Conservation (phyloP, 2,888 invertebrate species). For the Polyommatus iphigenia region DNA sequence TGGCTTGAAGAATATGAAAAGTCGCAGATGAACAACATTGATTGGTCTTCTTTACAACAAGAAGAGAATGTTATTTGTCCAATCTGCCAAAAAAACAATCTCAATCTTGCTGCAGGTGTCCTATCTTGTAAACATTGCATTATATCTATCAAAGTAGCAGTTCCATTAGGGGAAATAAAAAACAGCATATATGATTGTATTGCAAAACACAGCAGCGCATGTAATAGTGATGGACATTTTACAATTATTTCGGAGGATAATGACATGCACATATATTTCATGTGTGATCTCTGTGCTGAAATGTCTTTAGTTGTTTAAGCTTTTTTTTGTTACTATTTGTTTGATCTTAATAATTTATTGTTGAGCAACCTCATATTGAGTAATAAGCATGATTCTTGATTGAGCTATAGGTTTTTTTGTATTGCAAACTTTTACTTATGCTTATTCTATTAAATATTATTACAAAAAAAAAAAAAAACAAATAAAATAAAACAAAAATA, state of each 20-base stretch:
- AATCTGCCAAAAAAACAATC: conserved; percentile 69
- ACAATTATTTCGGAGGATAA: conserved; percentile 53
- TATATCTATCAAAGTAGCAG: conserved; percentile 52
- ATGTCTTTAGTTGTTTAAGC: conserved; percentile 56
- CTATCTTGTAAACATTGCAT: conserved; percentile 63
- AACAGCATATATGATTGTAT: conserved; percentile 51
- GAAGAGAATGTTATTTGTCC: conserved; percentile 74
- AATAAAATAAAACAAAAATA: conserved; percentile 19
- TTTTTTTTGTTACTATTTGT: conserved; percentile 5
- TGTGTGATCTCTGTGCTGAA: conserved; percentile 65
- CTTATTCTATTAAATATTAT: background rate
- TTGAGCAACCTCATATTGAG: background rate
- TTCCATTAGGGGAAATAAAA: conserved; percentile 55
- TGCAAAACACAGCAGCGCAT: conserved; percentile 57
- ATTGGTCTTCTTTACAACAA: conserved; percentile 64
- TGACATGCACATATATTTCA: conserved; percentile 63
- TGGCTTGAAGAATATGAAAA: conserved; percentile 69
- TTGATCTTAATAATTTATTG: background rate
- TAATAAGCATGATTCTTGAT: background rate
- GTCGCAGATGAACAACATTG: conserved; percentile 59
- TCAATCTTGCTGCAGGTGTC: conserved; percentile 47
- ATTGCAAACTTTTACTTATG: background rate
- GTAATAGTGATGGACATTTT: conserved; percentile 58
- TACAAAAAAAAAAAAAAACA: background rate
- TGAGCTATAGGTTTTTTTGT: background rate